phyloP scores from a whole-genome alignment of 2,113 vertebrate genomes.

The Ivindomyrus marchei region DNA sequence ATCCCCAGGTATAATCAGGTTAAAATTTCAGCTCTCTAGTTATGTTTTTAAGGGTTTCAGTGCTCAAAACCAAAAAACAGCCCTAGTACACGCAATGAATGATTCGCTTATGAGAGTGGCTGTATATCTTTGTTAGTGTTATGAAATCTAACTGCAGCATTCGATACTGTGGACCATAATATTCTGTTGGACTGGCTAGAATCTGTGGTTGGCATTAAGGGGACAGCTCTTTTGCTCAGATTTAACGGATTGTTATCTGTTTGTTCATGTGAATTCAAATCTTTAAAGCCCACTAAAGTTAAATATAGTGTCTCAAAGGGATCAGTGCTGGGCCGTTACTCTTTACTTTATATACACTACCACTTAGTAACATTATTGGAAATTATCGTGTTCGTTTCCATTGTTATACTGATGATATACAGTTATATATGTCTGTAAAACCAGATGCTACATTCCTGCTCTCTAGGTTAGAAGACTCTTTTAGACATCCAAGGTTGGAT shows the following conservation, averaged over 20 bases:
- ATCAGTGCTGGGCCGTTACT: background rate
- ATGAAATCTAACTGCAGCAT: background rate
- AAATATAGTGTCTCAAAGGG: background rate
- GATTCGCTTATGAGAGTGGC: background rate
- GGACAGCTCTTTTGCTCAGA: background rate
- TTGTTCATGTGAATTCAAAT: background rate
- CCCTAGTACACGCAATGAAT: too few species aligned
- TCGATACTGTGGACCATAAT: background rate
- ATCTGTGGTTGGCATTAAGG: background rate
- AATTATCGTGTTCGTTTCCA: background rate
- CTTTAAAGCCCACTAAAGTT: background rate
- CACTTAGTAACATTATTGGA: background rate
- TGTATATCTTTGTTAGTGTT: background rate
- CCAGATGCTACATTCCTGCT: background rate
- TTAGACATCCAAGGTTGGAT: background rate
- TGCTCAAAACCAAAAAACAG: too few species aligned
- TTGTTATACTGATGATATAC: background rate
- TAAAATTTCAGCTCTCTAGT: too few species aligned
- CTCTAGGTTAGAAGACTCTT: background rate
- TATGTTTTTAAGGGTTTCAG: too few species aligned
- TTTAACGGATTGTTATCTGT: background rate
- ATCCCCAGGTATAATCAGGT: too few species aligned
- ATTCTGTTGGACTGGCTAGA: background rate
- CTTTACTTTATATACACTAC: background rate
- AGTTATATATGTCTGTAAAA: background rate